A percentile compares a stretch with the other conserved stretches of the same genome.
Evolutionary conservation across 2,888 invertebrate species (phyloP).

Genomic region (Agrotis clavis): DNA sequence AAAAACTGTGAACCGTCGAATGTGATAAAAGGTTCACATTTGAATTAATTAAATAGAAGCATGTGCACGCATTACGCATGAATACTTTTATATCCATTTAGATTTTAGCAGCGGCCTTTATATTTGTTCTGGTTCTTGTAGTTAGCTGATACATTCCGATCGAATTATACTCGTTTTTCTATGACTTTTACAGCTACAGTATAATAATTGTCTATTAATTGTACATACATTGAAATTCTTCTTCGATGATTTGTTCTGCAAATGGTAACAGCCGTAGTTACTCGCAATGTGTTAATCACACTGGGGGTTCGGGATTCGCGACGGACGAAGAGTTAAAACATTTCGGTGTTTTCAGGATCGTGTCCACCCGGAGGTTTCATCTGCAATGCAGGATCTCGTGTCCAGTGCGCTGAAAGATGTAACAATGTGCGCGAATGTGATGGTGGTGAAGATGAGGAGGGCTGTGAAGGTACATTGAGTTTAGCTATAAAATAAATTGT

Average conservation of each 20-base stretch:
- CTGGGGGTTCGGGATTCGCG: slow-evolving; percentile 13
- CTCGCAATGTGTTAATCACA: slow-evolving; percentile 51
- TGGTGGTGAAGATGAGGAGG: slow-evolving; percentile 92
- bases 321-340: slow-evolving; percentile 1
- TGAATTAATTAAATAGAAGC: slow-evolving; percentile 37
- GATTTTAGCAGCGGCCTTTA: slow-evolving; percentile 8
- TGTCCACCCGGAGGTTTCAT: slow-evolving; percentile 75
- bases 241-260: slow-evolving; percentile 6
- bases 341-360: slow-evolving; percentile 68
- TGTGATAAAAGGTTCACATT: slow-evolving; percentile 63
- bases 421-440: slow-evolving; percentile 89
- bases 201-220: not conserved
- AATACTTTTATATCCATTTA: slow-evolving; percentile 3
- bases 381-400: slow-evolving; percentile 71
- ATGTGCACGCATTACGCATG: slow-evolving; percentile 55
- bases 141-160: slow-evolving; percentile 20
- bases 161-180: slow-evolving; percentile 11
- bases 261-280: slow-evolving; percentile 51
- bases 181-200: slow-evolving; percentile 9
- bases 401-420: slow-evolving; percentile 78
- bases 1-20: slow-evolving; percentile 79
- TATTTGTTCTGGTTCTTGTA: slow-evolving; percentile 27
- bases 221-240: not conserved
- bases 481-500: not conserved
- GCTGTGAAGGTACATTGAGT: slow-evolving; percentile 81